phyloP scores from a whole-genome alignment of 35 echinoderm and acorn worm genomes.

The Ophiothrix spiculata region DNA sequence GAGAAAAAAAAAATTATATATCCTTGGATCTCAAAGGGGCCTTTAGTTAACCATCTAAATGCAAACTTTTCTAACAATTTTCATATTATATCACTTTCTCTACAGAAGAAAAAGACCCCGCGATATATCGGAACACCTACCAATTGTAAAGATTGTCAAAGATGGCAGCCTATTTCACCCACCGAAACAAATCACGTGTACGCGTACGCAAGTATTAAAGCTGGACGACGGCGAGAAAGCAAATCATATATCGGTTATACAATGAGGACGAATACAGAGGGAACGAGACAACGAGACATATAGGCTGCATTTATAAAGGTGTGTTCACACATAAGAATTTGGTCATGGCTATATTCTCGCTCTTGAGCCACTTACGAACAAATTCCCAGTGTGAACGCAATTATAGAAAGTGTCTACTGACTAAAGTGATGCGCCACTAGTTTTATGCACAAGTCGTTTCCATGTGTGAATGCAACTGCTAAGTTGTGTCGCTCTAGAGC shows the following conservation, averaged over 20 bases:
- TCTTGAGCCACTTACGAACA: no score
- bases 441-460: no score
- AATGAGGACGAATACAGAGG: no score
- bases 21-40: neutral
- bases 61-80: neutral
- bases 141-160: conserved; percentile 52
- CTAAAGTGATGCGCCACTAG: no score
- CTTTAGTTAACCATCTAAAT: neutral
- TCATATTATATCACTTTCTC: neutral
- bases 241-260: neutral
- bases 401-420: no score
- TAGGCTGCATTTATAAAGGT: no score
- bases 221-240: neutral
- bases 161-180: conserved; percentile 74
- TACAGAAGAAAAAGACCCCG: conserved; percentile 49
- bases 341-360: no score
- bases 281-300: no score
- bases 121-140: conserved; percentile 68
- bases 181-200: conserved; percentile 45
- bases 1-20: neutral
- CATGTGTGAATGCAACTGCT: no score
- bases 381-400: no score
- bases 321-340: no score
- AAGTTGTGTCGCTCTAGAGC: no score
- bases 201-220: conserved; percentile 41